Evolutionary conservation across 2,888 invertebrate species (phyloP), one percentile per base, ranked within the genome.

Genomic region (Bruchidius siliquastri): DNA sequence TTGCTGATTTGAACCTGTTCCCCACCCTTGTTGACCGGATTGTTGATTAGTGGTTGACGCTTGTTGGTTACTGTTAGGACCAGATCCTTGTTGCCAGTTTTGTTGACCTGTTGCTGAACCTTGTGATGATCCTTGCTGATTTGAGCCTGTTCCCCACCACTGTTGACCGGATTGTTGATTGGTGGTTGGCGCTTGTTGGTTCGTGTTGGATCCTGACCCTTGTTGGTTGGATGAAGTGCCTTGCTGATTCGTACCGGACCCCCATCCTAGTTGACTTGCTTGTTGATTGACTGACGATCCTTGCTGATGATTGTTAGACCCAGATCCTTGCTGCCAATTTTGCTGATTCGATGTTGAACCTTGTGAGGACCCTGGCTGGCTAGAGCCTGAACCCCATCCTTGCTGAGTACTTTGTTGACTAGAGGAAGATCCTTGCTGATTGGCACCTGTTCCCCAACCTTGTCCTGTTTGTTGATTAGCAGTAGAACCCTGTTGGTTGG

Each of bases 251-350:
- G 49, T 8, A 18, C 49, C 49, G 68, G 75, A 68, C 32, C 75
- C 76, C 26, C 73, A 70, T 8, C 77, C 72, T 72, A 72, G 74
- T 74, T 76, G 77, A 72, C 77, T 76, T 70, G 73, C 77, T 73
- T 76, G 75, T 73, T 78, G 79, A 49, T 49, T 49, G 18, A 18
- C 3, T 18, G 49, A 49, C 18, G 49, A 49, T 13, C 18, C 10
- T 74, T 73, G 75, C 69, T 77, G 75, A 8, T 26, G 2, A 26
- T 2, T 8, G 26, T 26, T 26, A 4, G 26, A 26, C 8, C 26
- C 26, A 4, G 26, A 49, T 4, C 49, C 49, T 75, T 73, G 75
- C 71, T 77, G 75, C 49, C 68, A 67, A 22, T 72, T 72, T 70
- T 74, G 72, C 26, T 75, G 72, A 73, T 73, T 74, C 22, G 77